Evolutionary conservation across 37 sponge, comb jelly and placozoan species (phyloP).

Genomic region (Trichoplax adhaerens): DNA sequence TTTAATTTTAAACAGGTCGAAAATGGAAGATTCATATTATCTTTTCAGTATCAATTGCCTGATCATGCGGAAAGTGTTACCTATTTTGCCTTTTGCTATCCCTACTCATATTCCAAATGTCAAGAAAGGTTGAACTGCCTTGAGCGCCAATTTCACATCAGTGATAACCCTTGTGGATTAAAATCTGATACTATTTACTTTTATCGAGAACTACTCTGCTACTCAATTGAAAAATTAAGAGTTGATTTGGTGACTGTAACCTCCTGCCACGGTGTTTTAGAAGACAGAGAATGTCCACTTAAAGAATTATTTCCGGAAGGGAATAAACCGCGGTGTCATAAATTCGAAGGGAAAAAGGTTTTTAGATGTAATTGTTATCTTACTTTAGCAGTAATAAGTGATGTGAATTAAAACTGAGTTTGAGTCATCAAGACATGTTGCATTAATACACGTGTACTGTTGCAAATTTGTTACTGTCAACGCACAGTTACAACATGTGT

Average conservation of each 20-base stretch:
- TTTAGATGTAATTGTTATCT: too few species aligned
- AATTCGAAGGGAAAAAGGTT: conserved; percentile 68
- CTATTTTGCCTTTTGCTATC: conserved; percentile 87
- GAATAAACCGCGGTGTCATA: conserved; percentile 13
- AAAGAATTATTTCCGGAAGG: conserved; percentile 61
- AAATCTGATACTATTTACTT: conserved; percentile 43
- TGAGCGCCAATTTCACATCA: conserved; percentile 10
- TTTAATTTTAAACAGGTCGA: conserved; percentile 12
- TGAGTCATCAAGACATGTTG: too few species aligned
- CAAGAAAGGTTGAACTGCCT: conserved; percentile 41
- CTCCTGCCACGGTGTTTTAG: conserved; percentile 46
- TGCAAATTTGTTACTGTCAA: too few species aligned
- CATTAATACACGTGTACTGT: too few species aligned
- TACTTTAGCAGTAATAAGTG: too few species aligned
- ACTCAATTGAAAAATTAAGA: conserved; percentile 48
- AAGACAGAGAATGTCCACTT: conserved; percentile 48
- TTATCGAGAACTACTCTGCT: conserved; percentile 55
- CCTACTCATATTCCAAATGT: conserved; percentile 72
- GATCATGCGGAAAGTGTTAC: conserved; percentile 31
- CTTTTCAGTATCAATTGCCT: conserved; percentile 42
- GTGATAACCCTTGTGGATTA: neutral
- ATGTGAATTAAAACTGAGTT: too few species aligned
- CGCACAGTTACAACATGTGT: too few species aligned
- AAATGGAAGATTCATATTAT: conserved; percentile 43
- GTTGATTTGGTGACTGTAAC: conserved; percentile 81